Conservation (phyloP, 2,113 vertebrate species). For the Gulo gulo region DNA sequence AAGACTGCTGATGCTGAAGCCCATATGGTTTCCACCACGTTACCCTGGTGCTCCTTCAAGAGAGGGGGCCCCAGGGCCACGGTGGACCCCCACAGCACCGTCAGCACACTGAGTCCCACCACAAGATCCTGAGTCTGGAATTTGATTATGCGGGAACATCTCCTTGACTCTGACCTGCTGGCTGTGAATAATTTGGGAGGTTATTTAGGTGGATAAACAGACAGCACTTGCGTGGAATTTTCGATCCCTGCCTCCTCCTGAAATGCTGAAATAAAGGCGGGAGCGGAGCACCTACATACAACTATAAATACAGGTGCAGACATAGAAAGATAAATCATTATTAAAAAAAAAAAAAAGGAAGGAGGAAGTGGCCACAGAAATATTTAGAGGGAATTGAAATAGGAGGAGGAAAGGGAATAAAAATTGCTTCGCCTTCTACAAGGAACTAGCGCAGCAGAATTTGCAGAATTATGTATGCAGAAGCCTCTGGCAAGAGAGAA, state of each 20-base stretch:
- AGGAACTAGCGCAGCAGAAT: not conserved
- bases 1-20: rapidly evolving
- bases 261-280: not conserved
- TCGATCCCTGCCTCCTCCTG: not conserved
- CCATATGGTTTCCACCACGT: rapidly evolving
- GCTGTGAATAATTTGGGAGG: not conserved
- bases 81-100: not conserved
- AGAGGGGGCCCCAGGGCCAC: rapidly evolving
- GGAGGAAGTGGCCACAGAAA: not conserved
- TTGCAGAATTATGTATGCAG: not conserved
- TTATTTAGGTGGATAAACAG: not conserved
- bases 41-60: not conserved
- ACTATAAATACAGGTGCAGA: not conserved
- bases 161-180: not conserved
- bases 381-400: not conserved
- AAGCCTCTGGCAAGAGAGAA: conserved; percentile 7
- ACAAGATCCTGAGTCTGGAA: not conserved
- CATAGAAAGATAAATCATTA: not conserved
- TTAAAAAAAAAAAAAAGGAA: not conserved
- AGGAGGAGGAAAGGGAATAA: not conserved
- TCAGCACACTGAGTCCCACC: not conserved
- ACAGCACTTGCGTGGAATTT: not conserved
- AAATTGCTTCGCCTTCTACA: not conserved
- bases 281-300: not conserved
- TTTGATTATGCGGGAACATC: not conserved